These are phyloP conservation scores for Tricholauxania praeusta DNA, from an alignment of 2,888 invertebrate species.

Conservation along the genomic window DNA sequence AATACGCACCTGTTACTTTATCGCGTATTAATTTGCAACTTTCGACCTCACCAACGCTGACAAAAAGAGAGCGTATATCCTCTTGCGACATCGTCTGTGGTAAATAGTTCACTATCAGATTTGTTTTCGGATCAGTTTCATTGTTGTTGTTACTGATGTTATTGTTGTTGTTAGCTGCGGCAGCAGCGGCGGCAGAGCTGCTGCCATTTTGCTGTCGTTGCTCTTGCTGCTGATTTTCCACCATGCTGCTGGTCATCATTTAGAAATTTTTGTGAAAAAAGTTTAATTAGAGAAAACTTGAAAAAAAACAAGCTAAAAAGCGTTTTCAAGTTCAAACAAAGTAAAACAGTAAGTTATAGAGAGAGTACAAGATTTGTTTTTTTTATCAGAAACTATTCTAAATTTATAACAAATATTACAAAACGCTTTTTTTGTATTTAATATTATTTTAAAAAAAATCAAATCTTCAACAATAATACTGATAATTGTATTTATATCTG, in stretches of 20 bases:
- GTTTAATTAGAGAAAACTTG: not conserved
- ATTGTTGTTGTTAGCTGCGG: slow-evolving; percentile 52
- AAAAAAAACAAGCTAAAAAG: too few species aligned
- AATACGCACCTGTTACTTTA: slow-evolving; percentile 86
- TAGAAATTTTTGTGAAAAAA: slow-evolving; percentile 40
- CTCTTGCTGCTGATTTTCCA: slow-evolving; percentile 74
- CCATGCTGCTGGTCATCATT: slow-evolving; percentile 58
- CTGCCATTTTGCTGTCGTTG: slow-evolving; percentile 64
- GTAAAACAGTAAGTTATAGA: too few species aligned
- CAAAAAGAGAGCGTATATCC: slow-evolving; percentile 93
- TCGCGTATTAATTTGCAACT: slow-evolving; percentile 97
- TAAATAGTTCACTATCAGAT: slow-evolving; percentile 95
- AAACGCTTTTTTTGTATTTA: not conserved
- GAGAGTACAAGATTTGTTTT: too few species aligned
- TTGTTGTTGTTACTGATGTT: slow-evolving; percentile 57
- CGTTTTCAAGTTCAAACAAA: too few species aligned
- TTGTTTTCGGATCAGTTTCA: slow-evolving; percentile 86
- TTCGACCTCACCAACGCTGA: slow-evolving; percentile 96
- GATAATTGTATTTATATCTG: slow-evolving; percentile 34
- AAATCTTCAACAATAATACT: slow-evolving; percentile 31
- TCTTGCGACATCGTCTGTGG: slow-evolving; percentile 96
- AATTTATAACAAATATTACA: not conserved
- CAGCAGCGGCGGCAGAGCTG: slow-evolving; percentile 43
- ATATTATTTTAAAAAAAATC: not conserved
- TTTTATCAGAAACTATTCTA: slow-evolving; percentile 12